Percentiles rank a stretch among this genome's conserved stretches.
Evolutionary conservation across 2,797 vertebrate genomes (phyloP).

Genomic region (Sebastes minor): DNA sequence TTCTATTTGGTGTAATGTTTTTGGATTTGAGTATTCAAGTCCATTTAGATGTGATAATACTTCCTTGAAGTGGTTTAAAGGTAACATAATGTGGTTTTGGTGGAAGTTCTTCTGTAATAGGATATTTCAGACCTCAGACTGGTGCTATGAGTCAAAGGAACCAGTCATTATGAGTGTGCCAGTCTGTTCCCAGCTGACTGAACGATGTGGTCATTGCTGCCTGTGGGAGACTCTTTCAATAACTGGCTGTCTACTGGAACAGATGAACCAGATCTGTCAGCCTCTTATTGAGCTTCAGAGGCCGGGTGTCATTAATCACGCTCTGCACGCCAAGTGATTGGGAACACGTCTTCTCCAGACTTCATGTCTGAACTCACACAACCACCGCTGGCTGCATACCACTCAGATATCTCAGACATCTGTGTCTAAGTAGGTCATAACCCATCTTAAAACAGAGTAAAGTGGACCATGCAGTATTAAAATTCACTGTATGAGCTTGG

Average conservation of each 20-base stretch:
- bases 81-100: background rate
- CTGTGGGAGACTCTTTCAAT: constrained; percentile 5
- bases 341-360: background rate
- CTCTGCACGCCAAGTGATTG: background rate
- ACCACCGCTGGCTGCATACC: constrained; percentile 22
- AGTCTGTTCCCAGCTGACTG: constrained; percentile 40
- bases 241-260: constrained; percentile 29
- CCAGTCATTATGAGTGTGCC: constrained; percentile 28
- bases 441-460: constrained; percentile 3
- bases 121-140: constrained; percentile 20
- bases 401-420: constrained; percentile 23
- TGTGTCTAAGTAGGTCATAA: constrained; percentile 43
- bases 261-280: constrained; percentile 25
- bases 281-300: constrained; percentile 8
- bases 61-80: background rate
- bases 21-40: background rate
- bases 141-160: constrained; percentile 43
- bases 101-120: background rate
- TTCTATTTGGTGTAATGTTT: background rate
- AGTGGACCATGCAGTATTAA: background rate
- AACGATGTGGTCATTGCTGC: constrained; percentile 41
- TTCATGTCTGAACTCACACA: constrained; percentile 34
- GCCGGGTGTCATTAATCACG: constrained; percentile 21
- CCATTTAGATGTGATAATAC: background rate
- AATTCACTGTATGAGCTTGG: background rate